Percentiles rank a stretch among this genome's conserved stretches.
These are phyloP conservation scores for Zoroaster sp. DNA, from an alignment of 53 echinoderm and acorn worm species.

Conservation along the genomic window DNA sequence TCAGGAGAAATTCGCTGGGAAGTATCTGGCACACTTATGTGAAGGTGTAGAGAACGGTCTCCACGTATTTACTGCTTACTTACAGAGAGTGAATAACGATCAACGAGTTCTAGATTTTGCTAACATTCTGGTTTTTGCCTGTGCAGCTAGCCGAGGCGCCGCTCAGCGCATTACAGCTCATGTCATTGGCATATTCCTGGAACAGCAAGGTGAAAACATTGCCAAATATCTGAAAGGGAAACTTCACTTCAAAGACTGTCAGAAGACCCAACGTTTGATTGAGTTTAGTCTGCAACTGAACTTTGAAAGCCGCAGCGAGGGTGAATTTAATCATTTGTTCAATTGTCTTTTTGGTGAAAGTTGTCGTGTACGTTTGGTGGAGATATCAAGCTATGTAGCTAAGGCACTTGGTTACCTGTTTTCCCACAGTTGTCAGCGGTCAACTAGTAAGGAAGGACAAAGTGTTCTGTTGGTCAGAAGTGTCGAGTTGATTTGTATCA, in stretches of 20 bases:
- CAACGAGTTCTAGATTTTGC: slow-evolving; percentile 51
- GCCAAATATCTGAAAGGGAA: slow-evolving; percentile 36
- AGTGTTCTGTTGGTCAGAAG: neutral
- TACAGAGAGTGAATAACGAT: slow-evolving; percentile 12
- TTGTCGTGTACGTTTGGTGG: slow-evolving; percentile 48
- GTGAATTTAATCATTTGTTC: slow-evolving; percentile 52
- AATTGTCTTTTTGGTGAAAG: slow-evolving; percentile 15
- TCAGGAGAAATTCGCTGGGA: slow-evolving; percentile 68
- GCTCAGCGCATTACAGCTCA: slow-evolving; percentile 45
- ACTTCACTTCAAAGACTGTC: slow-evolving; percentile 55
- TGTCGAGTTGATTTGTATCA: slow-evolving; percentile 49
- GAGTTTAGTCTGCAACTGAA: slow-evolving; percentile 69
- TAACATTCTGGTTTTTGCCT: slow-evolving; percentile 64
- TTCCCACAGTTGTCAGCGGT: neutral
- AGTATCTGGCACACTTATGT: slow-evolving; percentile 49
- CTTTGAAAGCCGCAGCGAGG: slow-evolving; percentile 54
- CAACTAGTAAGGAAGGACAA: neutral
- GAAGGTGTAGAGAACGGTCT: slow-evolving; percentile 18
- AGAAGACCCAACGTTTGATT: slow-evolving; percentile 47
- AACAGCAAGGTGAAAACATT: slow-evolving; percentile 48
- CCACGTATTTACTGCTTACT: neutral
- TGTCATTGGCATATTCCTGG: slow-evolving; percentile 2
- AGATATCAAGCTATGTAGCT: slow-evolving; percentile 63
- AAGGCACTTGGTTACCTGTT: slow-evolving; percentile 65
- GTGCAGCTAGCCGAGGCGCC: slow-evolving; percentile 42